Conservation (phyloP, 2,888 invertebrate species). For the Pristionchus mayeri region DNA sequence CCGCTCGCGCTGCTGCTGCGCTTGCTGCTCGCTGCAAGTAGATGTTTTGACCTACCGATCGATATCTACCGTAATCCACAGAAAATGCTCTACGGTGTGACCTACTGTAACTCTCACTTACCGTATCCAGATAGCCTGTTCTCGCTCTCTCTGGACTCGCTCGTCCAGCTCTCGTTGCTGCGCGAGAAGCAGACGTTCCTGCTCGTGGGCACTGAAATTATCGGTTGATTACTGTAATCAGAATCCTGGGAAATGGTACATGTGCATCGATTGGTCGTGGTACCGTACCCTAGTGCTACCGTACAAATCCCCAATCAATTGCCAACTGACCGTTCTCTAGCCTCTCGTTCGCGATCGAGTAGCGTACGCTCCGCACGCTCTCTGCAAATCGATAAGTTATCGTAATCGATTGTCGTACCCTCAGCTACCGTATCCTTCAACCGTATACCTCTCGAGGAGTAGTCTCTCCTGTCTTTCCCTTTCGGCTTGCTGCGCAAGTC, state of each 20-base stretch:
- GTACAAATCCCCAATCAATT: neutral
- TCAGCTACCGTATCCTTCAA: neutral
- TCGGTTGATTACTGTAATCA: neutral
- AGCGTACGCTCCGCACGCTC: constrained; percentile 45
- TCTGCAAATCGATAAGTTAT: constrained; percentile 31
- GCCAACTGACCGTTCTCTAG: constrained; percentile 24
- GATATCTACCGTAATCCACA: neutral
- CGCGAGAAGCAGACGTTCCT: constrained; percentile 46
- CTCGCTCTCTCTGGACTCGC: constrained; percentile 20
- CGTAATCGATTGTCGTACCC: neutral
- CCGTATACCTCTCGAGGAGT: constrained; percentile 39
- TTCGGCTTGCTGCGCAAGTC: constrained; percentile 32
- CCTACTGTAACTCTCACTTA: constrained; percentile 7
- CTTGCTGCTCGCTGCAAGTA: constrained; percentile 14
- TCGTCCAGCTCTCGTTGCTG: constrained; percentile 46
- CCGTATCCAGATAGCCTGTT: constrained; percentile 26
- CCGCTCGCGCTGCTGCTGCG: constrained; percentile 46
- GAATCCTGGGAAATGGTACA: too few relatives aligned
- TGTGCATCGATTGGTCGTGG: too few relatives aligned
- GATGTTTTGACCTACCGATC: too few relatives aligned
- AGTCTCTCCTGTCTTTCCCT: constrained; percentile 31
- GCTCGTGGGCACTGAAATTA: constrained; percentile 40
- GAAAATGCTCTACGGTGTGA: too few relatives aligned
- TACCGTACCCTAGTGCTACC: neutral
- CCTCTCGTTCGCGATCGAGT: constrained; percentile 44